Percentiles rank a stretch among this genome's conserved stretches.
Evolutionary conservation across 2,113 vertebrate genomes (phyloP).

Genomic region (Nesospiza acunhae): DNA sequence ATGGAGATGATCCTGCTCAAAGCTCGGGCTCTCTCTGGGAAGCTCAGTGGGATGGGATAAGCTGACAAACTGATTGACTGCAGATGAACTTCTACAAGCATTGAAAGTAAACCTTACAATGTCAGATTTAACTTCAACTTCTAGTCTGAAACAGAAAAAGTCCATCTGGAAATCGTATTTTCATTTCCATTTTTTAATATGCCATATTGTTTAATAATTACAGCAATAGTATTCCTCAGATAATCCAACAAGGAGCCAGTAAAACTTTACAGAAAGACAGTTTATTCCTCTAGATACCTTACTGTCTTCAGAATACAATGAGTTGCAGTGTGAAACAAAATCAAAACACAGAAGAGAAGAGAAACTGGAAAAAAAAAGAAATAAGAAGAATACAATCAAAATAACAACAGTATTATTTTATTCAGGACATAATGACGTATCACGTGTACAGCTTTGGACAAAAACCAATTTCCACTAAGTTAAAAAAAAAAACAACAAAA

Average conservation of each 20-base stretch:
- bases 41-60: accelerated
- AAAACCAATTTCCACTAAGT: background rate
- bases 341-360: background rate
- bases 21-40: background rate
- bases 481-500: background rate
- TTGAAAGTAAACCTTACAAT: background rate
- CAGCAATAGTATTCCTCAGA: background rate
- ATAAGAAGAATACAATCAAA: background rate
- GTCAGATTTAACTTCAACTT: background rate
- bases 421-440: background rate
- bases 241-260: background rate
- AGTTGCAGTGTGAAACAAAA: background rate
- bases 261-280: background rate
- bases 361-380: background rate
- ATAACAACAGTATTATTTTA: background rate
- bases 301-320: background rate
- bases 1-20: background rate
- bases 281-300: background rate
- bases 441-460: background rate
- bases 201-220: background rate
- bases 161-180: background rate
- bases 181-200: background rate
- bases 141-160: background rate
- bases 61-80: background rate
- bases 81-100: background rate